Base-by-base conservation (phyloP, 1,140 invertebrate species). In the Drosophila varians region DNA sequence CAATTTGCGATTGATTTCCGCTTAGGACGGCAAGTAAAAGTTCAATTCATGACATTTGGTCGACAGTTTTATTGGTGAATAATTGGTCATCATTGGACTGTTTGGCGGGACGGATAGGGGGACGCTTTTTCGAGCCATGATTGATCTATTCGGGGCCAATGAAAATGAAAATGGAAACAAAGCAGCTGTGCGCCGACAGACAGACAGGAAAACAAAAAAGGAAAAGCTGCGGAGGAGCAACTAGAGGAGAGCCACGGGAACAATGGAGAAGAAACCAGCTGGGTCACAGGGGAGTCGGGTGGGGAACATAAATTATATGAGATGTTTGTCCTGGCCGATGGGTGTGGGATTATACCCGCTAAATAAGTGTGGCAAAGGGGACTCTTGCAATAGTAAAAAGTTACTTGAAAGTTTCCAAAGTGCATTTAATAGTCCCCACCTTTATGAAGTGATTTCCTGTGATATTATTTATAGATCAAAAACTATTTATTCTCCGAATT, bases 31-130 rank as follows among this genome's bases (percentile, higher is more conserved):
- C 46, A 60, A 60, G 68, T 64, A 76, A 83, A 77, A 77, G 77
- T 72, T 83, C 52, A 69, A 80, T 74, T 86, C 80, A 76, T 84
- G 78, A 82, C 69, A 84, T 83, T 74, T 58, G 74, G 42, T 62
- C 72, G 80, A 84, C 80, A 86, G 72, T 84, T 84, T 84, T 84
- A 84, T 84, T 84, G 80, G 76, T 80, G 82, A 84, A 84, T 84
- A 84, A 84, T 84, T 84, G 80, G 76, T 84, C 74, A 84, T 84
- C 76, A 84, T 87, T 87, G 78, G 76, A 70, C 76, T 60, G 80
- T 84, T 84, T 86, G 80, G 80, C 86, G 69, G 68, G 72, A 61
- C 66, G 65, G 71, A 60, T 74, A 61, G 62, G 53, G 43, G 53
- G 43, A 26, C 28, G 34, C 62, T 25, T 38, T 38, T 38, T 14